Base-by-base conservation (phyloP, 2,113 vertebrate species). In the Abramis brama region DNA sequence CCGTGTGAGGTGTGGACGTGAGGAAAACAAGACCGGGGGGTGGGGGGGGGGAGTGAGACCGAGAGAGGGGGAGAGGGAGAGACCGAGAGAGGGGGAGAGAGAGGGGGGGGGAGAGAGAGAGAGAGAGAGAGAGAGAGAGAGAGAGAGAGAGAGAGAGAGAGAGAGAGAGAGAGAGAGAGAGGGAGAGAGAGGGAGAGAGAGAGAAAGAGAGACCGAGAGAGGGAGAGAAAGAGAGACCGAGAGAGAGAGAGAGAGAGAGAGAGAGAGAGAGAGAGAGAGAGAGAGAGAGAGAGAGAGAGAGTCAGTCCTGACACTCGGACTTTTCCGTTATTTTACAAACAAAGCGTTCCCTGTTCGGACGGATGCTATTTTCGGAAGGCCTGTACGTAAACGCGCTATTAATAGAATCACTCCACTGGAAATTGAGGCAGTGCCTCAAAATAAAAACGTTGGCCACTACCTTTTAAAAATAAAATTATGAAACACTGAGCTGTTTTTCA, bases 361-460 rank as follows among this genome's bases (percentile, higher is more conserved):
- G 89, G 89, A 4, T 88, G 85, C 88, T 95, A 94, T 95, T 95
- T 95, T 94, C 92, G 92, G 94, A 89, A 90, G 79, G 87, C 89
- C 15, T 89, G 91, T 91, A 94, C 91, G 92, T 93, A 88, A 90
- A 82, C 33, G 0, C 1, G 25, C 93, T 95, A 95, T 93, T 93
- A 94, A 95, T 95, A 95, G 91, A 55, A 30, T 45, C 0, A 74
- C 79, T 86, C 91, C 91, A 89, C 90, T 92, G 94, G 94, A 95
- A 94, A 94, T 94, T 93, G 89, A 94, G 92, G 91, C 7, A 19
- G 85, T 88, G 60, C 86, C 88, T 89, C 91, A 93, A 94, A 94
- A 91, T 79, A 89, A 57, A 21, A 71, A 71, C 19, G 87, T 89
- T 91, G 92, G 89, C 89, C 90, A 88, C 87, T 45, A n/a, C 86